Conservation (phyloP, 1,140 invertebrate species). For the Drosophila takahashii region DNA sequence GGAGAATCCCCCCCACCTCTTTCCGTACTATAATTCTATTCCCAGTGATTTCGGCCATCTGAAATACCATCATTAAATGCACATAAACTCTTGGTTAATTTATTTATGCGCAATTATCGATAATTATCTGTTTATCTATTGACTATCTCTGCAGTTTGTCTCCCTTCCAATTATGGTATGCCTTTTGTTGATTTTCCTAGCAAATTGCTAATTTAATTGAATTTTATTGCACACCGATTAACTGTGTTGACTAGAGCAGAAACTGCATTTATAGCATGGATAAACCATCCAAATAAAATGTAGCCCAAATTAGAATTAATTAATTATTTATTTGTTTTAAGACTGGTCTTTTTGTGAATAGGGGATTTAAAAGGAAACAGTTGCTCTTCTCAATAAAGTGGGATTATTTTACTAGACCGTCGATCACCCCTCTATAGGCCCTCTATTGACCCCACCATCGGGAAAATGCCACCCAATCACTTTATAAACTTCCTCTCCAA, state of each 20-base stretch:
- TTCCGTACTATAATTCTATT: not conserved
- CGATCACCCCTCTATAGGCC: not conserved
- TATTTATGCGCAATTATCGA: constrained; percentile 69
- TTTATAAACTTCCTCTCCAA: constrained; percentile 35
- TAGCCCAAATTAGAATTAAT: too few relatives aligned
- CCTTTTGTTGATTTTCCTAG: constrained; percentile 2
- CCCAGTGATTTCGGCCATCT: constrained; percentile 32
- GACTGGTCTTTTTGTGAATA: too few relatives aligned
- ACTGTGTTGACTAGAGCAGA: not conserved
- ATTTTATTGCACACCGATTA: constrained; percentile 5
- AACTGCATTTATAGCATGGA: too few relatives aligned
- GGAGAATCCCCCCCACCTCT: not conserved
- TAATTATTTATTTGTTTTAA: too few relatives aligned
- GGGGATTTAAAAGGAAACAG: too few relatives aligned
- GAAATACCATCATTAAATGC: constrained; percentile 60
- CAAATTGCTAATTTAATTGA: constrained; percentile 13
- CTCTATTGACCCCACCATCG: constrained; percentile 28
- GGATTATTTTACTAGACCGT: not conserved
- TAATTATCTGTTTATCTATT: constrained; percentile 64
- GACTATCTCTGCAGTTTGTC: not conserved
- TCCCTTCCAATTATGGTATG: not conserved
- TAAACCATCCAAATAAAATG: too few relatives aligned
- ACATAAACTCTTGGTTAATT: constrained; percentile 51
- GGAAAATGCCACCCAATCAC: constrained; percentile 33
- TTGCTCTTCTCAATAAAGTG: not conserved